Evolutionary conservation across 2,797 vertebrate genomes (phyloP).

Genomic region (Momotus momota): DNA sequence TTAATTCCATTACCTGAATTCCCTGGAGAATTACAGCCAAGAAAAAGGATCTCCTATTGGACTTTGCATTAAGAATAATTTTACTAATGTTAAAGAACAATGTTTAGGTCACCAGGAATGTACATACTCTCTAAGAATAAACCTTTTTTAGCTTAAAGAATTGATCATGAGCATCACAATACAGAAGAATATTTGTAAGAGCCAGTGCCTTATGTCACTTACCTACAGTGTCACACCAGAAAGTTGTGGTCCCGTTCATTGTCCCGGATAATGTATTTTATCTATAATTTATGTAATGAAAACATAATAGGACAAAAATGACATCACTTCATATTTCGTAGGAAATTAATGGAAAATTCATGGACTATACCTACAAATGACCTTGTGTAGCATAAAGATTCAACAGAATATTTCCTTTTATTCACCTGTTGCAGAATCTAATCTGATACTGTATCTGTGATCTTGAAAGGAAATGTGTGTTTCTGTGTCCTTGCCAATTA

Average conservation of each 20-base stretch:
- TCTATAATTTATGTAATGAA: background rate
- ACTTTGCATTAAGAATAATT: background rate
- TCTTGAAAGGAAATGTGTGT: background rate
- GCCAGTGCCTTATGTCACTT: background rate
- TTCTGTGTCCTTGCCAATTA: background rate
- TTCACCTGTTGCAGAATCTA: background rate
- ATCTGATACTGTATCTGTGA: background rate
- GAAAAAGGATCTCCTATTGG: background rate
- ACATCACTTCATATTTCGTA: background rate
- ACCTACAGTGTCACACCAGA: background rate
- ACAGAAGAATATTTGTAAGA: background rate
- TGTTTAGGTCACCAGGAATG: background rate
- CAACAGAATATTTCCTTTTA: background rate
- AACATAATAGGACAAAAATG: background rate
- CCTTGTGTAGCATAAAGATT: background rate
- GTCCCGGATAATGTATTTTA: background rate
- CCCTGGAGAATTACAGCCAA: background rate
- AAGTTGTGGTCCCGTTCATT: background rate
- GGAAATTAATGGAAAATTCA: background rate
- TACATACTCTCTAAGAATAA: background rate
- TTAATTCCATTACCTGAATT: slow-evolving; percentile 2
- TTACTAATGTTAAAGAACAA: background rate
- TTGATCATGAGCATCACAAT: background rate
- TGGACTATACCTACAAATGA: background rate
- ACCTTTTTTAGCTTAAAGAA: background rate